Evolutionary conservation across 2,113 vertebrate species (phyloP).

Genomic region (Parotia lawesii): DNA sequence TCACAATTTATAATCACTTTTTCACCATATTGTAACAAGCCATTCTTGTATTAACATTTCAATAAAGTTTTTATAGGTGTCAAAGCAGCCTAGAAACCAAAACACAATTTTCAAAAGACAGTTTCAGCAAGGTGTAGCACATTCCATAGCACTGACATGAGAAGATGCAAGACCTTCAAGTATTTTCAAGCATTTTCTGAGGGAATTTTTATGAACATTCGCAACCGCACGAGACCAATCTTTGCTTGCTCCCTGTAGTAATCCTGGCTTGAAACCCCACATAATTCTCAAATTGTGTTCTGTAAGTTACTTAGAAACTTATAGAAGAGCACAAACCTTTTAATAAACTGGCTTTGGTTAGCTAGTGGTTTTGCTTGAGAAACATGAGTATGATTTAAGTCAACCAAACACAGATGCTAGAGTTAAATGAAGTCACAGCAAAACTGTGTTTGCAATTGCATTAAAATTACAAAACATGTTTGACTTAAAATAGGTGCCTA

Average conservation of each 20-base stretch:
- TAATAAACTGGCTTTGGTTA: slow-evolving; percentile 2
- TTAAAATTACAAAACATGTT: slow-evolving; percentile 30
- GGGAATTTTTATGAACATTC: not conserved
- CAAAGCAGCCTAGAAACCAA: not conserved
- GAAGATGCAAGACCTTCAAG: not conserved
- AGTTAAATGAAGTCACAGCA: slow-evolving; percentile 18
- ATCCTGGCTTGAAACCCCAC: not conserved
- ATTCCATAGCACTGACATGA: not conserved
- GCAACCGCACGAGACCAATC: not conserved
- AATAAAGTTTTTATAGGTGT: not conserved
- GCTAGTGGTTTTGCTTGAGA: slow-evolving; percentile 18
- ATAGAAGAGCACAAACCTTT: not conserved
- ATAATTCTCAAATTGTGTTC: not conserved
- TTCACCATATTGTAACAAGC: not conserved
- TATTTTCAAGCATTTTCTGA: not conserved
- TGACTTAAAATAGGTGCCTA: not conserved
- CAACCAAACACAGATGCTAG: slow-evolving; percentile 28
- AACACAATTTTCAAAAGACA: not conserved
- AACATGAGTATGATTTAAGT: slow-evolving; percentile 20
- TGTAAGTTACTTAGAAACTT: not conserved
- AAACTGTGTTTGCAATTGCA: slow-evolving; percentile 17
- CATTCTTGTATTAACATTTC: not conserved
- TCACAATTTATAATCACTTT: not conserved
- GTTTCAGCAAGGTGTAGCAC: not conserved
- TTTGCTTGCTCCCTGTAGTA: not conserved